Evolutionary conservation across 2,888 invertebrate species (phyloP).

Genomic region (Oegoconia quadripuncta): DNA sequence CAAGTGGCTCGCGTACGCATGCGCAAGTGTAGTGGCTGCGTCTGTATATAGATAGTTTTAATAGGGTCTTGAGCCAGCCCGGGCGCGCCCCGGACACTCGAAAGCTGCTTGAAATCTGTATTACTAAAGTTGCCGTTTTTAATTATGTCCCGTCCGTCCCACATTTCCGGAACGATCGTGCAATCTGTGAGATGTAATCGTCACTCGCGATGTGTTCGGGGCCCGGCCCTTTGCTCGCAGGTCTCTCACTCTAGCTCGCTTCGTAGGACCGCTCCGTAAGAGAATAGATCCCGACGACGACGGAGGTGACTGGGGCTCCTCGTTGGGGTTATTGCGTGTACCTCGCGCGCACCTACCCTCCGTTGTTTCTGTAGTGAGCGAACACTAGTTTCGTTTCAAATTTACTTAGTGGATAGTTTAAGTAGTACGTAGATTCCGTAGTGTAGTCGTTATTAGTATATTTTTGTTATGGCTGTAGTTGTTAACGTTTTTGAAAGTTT

Average conservation of each 20-base stretch:
- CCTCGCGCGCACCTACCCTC: constrained; percentile 37
- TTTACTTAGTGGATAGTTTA: constrained; percentile 72
- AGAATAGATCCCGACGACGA: constrained; percentile 40
- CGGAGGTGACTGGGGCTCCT: constrained; percentile 24
- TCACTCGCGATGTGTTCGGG: constrained; percentile 16
- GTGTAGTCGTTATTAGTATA: constrained; percentile 74
- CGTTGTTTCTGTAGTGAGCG: constrained; percentile 66
- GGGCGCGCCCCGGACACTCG: constrained; percentile 33
- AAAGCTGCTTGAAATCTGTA: constrained; percentile 32
- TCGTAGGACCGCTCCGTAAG: constrained; percentile 53
- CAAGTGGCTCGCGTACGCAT: constrained; percentile 63
- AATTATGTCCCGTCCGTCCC: constrained; percentile 40
- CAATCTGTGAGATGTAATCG: constrained; percentile 8
- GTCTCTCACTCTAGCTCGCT: constrained; percentile 46
- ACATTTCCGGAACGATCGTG: constrained; percentile 21
- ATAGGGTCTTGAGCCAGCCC: constrained; percentile 38
- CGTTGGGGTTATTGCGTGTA: constrained; percentile 14
- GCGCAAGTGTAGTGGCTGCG: constrained; percentile 63
- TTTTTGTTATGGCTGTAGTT: constrained; percentile 79
- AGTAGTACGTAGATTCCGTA: constrained; percentile 73
- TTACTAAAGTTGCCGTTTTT: constrained; percentile 33
- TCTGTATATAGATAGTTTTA: constrained; percentile 67
- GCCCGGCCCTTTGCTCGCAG: constrained; percentile 30
- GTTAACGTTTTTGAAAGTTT: constrained; percentile 76
- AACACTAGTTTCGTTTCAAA: constrained; percentile 71